Percentiles rank a stretch among this genome's conserved stretches.
Evolutionary conservation across 2,888 invertebrate genomes (phyloP).

Genomic region (Fragum sueziense): DNA sequence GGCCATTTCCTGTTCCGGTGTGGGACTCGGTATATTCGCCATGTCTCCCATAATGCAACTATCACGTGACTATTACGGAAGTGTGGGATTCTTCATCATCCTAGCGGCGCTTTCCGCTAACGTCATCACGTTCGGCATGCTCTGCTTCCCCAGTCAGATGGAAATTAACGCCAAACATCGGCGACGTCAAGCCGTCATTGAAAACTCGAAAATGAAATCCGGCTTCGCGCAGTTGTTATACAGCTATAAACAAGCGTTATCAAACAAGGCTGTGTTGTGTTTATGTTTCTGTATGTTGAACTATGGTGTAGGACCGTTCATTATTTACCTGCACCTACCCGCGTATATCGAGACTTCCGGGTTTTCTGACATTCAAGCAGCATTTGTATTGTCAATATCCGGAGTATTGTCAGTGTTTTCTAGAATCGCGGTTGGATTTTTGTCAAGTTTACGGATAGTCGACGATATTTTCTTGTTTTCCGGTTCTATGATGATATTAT

Average conservation of each 20-base stretch:
- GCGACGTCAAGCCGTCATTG: conserved; percentile 12
- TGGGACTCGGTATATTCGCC: conserved; percentile 39
- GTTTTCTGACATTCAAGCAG: conserved; percentile 36
- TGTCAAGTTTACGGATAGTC: conserved; percentile 29
- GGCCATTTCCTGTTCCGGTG: conserved; percentile 40
- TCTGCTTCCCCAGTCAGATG: conserved; percentile 47
- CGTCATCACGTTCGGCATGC: conserved; percentile 37
- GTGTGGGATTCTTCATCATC: conserved; percentile 48
- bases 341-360: conserved; percentile 35
- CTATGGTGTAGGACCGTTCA: conserved; percentile 40
- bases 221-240: background rate
- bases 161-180: conserved; percentile 29
- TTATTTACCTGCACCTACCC: conserved; percentile 41
- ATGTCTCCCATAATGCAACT: conserved; percentile 49
- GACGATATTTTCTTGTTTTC: conserved; percentile 38
- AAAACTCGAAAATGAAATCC: conserved; percentile 7
- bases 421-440: conserved; percentile 33
- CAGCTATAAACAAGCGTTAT: conserved; percentile 21
- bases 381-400: conserved; percentile 37
- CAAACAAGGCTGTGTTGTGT: conserved; percentile 39
- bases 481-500: conserved; percentile 37
- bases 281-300: conserved; percentile 41
- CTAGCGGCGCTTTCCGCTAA: conserved; percentile 41
- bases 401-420: conserved; percentile 37
- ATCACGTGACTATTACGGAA: conserved; percentile 43